A percentile compares a stretch with the other conserved stretches of the same genome.
Evolutionary conservation across 1,140 invertebrate genomes (phyloP).

Genomic region (Drosophila pseudoobscura): DNA sequence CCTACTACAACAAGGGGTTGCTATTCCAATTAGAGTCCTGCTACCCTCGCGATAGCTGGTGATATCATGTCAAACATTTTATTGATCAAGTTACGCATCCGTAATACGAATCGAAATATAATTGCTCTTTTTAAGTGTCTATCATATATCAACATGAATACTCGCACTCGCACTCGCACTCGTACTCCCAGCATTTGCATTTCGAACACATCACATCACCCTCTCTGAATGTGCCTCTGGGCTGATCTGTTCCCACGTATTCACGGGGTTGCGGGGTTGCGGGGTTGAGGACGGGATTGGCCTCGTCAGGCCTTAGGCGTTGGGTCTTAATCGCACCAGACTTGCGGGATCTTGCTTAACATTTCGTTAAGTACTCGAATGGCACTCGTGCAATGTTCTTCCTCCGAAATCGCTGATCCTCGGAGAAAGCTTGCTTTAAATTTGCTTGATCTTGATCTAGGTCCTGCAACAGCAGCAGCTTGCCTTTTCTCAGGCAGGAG

Average conservation of each 20-base stretch:
- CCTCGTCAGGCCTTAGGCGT: slow-evolving; percentile 51
- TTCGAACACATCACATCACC: slow-evolving; percentile 1
- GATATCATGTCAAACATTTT: slow-evolving; percentile 79
- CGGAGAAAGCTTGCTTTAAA: slow-evolving; percentile 69
- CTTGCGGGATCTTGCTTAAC: slow-evolving; percentile 79
- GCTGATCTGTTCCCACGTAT: slow-evolving; percentile 55
- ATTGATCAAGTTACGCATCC: slow-evolving; percentile 82
- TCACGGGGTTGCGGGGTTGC: neutral
- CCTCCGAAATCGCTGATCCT: slow-evolving; percentile 55
- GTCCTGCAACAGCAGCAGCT: slow-evolving; percentile 6
- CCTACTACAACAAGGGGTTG: slow-evolving; percentile 23
- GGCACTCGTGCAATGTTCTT: slow-evolving; percentile 48
- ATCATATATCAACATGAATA: slow-evolving; percentile 62
- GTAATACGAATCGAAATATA: slow-evolving; percentile 80
- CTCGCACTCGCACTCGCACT: slow-evolving; percentile 5
- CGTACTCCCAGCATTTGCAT: slow-evolving; percentile 40
- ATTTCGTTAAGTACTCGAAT: slow-evolving; percentile 56
- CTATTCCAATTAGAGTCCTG: slow-evolving; percentile 35
- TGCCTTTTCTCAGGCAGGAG: slow-evolving; percentile 36
- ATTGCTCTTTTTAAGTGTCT: slow-evolving; percentile 77
- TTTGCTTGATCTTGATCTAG: slow-evolving; percentile 49
- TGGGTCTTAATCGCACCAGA: slow-evolving; percentile 73
- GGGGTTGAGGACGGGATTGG: neutral
- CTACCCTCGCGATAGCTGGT: slow-evolving; percentile 34
- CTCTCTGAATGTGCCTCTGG: neutral